phyloP scores from a whole-genome alignment of 2,888 invertebrate genomes.

The Cinara cedri region DNA sequence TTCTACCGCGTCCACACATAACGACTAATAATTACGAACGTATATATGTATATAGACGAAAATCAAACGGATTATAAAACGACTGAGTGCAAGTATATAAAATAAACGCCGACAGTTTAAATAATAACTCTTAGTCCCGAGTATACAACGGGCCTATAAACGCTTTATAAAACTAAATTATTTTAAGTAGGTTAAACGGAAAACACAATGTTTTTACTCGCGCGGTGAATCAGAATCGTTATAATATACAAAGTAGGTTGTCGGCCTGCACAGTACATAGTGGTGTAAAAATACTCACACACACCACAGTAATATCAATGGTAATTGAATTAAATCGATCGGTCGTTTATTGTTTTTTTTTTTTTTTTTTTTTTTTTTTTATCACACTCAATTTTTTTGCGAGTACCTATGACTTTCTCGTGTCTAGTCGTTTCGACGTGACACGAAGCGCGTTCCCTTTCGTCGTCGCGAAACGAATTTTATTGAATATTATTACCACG shows the following conservation, averaged over 20 bases:
- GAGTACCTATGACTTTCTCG: background rate
- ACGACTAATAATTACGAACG: no score
- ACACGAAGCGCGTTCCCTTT: no score
- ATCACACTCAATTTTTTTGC: no score
- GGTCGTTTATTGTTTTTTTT: background rate
- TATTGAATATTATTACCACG: no score
- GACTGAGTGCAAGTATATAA: background rate
- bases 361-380: background rate
- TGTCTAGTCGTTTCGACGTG: no score
- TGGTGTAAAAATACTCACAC: background rate
- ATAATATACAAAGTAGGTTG: conserved; percentile 36
- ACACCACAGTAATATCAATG: background rate
- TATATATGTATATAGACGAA: background rate
- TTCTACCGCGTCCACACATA: background rate
- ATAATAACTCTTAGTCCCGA: background rate
- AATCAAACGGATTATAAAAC: conserved; percentile 4
- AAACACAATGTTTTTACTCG: conserved; percentile 31
- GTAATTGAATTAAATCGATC: conserved; percentile 32
- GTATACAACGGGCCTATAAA: background rate
- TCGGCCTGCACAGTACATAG: background rate
- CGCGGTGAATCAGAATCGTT: conserved; percentile 18
- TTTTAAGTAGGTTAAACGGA: conserved; percentile 43
- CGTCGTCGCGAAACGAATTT: no score
- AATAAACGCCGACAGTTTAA: background rate
- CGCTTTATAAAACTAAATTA: background rate